These are phyloP conservation scores for Acropternis orthonyx DNA, from an alignment of 2,797 vertebrate genomes.

Conservation along the genomic window DNA sequence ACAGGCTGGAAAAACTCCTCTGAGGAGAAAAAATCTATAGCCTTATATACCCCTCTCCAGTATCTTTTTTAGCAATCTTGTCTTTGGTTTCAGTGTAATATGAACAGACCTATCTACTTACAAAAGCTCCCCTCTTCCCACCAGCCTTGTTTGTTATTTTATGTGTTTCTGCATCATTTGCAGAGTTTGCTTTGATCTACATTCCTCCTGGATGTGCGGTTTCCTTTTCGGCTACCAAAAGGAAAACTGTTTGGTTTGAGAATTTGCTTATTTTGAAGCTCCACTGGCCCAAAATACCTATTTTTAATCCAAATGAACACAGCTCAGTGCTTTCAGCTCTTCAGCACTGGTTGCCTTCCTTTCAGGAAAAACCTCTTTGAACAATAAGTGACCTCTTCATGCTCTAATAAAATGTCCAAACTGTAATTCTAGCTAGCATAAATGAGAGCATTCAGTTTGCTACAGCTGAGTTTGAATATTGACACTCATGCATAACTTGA, in stretches of 20 bases:
- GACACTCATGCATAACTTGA: not conserved
- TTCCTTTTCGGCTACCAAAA: constrained; percentile 81
- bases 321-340: constrained; percentile 58
- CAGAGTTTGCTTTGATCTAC: constrained; percentile 82
- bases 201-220: constrained; percentile 80
- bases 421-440: not conserved
- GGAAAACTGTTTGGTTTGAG: constrained; percentile 80
- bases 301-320: constrained; percentile 72
- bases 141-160: constrained; percentile 84
- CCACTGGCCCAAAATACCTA: constrained; percentile 71
- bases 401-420: constrained; percentile 20
- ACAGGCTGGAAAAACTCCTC: constrained; percentile 32
- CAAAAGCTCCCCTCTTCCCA: constrained; percentile 79
- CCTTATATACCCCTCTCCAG: constrained; percentile 56
- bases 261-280: constrained; percentile 80
- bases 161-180: constrained; percentile 84
- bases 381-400: constrained; percentile 42
- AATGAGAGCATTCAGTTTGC: not conserved
- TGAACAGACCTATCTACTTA: constrained; percentile 80
- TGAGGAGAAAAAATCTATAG: constrained; percentile 62
- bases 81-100: constrained; percentile 77
- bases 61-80: constrained; percentile 75
- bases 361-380: constrained; percentile 63
- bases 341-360: constrained; percentile 43
- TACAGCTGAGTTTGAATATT: not conserved